Base-by-base conservation (phyloP, 2,888 invertebrate genomes). In the Tipula unca region DNA sequence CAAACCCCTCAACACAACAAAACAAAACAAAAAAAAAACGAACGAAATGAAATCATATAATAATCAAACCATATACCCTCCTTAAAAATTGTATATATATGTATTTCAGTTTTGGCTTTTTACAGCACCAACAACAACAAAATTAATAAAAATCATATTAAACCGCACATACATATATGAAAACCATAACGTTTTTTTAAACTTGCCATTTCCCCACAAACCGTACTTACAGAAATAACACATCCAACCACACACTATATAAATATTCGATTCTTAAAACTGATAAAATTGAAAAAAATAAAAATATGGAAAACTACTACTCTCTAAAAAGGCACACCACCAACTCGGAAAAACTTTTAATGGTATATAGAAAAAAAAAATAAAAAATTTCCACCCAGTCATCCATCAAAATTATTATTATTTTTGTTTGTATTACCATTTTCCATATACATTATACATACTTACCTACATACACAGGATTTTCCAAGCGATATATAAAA, bases 1-100 rank as follows among this genome's bases (percentile, higher is more conserved):
- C 83, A 83, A 83, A 83, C 83, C 83, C 82, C 83, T 32, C 29
- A 83, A 35, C 82, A 29, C n/a, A n/a, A n/a, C n/a, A n/a, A n/a
- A n/a, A 29, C 8, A 83, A 14, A 83, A 29, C 29, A 82, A n/a
- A n/a, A n/a, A 82, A 82, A 82, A 29, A 29, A 35, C n/a, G 83
- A 83, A 83, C 8, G 29, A 83, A 83, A 83, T 32, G 10, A 17
- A 83, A 83, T 29, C 83, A 83, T 83, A 83, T 32, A 83, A 32
- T 14, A 29, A 83, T 17, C 83, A 29, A 83, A 83, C 83, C 32
- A 83, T 29, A 82, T 35, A 83, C 83, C 35, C n/a, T 83, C 83
- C 5, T 83, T 32, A 5, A 32, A 32, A 32, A 69, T 69, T 25
- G 25, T 69, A 25, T 69, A 25, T 69, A 25, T 69, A 25, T 69